Base-by-base conservation (phyloP, 1,140 invertebrate genomes). In the Asbolus verrucosus region DNA sequence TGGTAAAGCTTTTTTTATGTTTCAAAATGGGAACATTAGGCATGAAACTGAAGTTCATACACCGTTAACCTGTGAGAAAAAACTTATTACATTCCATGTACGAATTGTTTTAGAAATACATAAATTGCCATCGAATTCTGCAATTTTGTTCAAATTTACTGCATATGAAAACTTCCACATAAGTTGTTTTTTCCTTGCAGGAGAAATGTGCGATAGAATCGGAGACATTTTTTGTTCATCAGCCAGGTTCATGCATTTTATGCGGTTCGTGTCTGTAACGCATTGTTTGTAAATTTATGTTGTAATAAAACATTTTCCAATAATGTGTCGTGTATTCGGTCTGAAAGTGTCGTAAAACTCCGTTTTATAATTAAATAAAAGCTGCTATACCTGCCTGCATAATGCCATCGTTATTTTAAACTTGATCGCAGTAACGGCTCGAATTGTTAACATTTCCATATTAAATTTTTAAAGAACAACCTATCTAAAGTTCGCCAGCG, bases 301-400 rank as follows among this genome's bases (percentile, higher is more conserved):
- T 13, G 46, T 54, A 54, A 54, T 54, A 54, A 54, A 54, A 54
- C 46, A 54, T 54, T 54, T 54, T 54, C 46, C 46, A 54, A 54
- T 54, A 54, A 54, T 54, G 46, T 54, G 43, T 50, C 18, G 43
- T 50, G 46, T 54, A 54, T 54, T 54, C 46, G 21, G 21, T 24
- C 21, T 54, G n/a, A 54, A 54, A 31, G 46, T 54, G 46, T 54
- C 46, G 46, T 54, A 54, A 54, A 54, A 54, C 46, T 54, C 46
- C 46, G 27, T 54, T 54, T 54, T 54, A 54, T 54, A 54, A 54
- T 54, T 54, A 54, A 54, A 54, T 54, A 54, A 54, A 54, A 54
- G 46, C 46, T 54, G 8, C 24, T 27, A n/a, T n/a, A 54, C 46
- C 46, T 54, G 46, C 46, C 4, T 27, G 46, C 46, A 54, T 54